Percentiles rank a stretch among this genome's conserved stretches.
Conservation (phyloP, 1,140 invertebrate genomes). For the Drosophila sp. region DNA sequence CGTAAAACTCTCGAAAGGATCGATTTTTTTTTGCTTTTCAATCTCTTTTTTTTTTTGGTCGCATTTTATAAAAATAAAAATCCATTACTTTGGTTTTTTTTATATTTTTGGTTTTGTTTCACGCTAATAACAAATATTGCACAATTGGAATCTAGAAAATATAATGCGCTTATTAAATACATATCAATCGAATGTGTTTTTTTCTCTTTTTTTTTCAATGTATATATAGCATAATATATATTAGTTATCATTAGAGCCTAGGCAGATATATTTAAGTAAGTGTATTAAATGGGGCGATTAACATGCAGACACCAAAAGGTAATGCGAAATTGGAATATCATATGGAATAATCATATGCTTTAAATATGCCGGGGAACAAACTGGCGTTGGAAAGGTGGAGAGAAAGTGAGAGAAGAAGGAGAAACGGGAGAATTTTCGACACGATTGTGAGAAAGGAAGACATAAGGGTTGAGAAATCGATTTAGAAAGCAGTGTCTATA, state of each 20-base stretch:
- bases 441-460: conserved; percentile 7
- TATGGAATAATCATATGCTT: conserved; percentile 54
- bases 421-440: too few species aligned
- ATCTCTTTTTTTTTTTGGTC: conserved; percentile 61
- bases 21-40: conserved; percentile 5
- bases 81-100: conserved; percentile 44
- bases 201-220: neutral
- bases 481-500: neutral
- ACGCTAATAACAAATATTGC: conserved; percentile 80
- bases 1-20: conserved; percentile 40
- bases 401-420: neutral
- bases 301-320: conserved; percentile 80
- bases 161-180: conserved; percentile 75
- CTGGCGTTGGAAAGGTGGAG: neutral
- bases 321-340: conserved; percentile 58
- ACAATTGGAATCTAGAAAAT: conserved; percentile 78
- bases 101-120: conserved; percentile 27
- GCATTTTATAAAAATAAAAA: conserved; percentile 83
- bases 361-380: conserved; percentile 9
- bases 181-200: conserved; percentile 56
- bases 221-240: conserved; percentile 46
- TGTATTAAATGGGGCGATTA: conserved; percentile 59
- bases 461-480: neutral
- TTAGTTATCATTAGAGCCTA: conserved; percentile 36
- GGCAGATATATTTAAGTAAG: conserved; percentile 37